phyloP scores from a whole-genome alignment of 1,140 invertebrate genomes.

The Habropoda laboriosa region DNA sequence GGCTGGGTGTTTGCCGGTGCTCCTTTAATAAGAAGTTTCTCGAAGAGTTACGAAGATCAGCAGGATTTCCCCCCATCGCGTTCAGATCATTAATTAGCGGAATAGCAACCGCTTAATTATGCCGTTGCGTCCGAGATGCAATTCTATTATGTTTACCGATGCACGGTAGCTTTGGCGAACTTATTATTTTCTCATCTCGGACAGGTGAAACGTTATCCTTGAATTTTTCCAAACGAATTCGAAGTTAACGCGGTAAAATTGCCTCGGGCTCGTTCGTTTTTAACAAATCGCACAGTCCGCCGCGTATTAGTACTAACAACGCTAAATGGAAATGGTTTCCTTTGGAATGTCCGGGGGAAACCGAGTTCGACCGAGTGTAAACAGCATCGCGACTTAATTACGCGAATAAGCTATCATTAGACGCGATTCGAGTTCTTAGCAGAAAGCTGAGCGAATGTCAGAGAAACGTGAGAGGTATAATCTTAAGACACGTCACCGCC shows the following conservation, averaged over 20 bases:
- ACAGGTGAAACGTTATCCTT: conserved; percentile 14
- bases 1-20: neutral
- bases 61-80: conserved; percentile 15
- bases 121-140: neutral
- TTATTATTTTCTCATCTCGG: conserved; percentile 34
- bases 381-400: conserved; percentile 6
- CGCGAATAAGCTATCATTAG: conserved; percentile 17
- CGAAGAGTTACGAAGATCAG: conserved; percentile 4
- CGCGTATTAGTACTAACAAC: neutral
- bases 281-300: neutral
- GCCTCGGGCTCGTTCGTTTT: neutral
- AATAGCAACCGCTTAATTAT: conserved; percentile 27
- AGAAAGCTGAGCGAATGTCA: conserved; percentile 60
- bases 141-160: conserved; percentile 39
- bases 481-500: conserved; percentile 56
- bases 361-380: neutral
- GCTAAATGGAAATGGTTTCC: neutral
- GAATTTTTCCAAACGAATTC: neutral
- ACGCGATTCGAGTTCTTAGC: conserved; percentile 38
- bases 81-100: conserved; percentile 33
- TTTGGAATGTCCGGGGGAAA: neutral
- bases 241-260: neutral
- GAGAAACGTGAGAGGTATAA: conserved; percentile 65
- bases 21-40: conserved; percentile 28
- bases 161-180: conserved; percentile 10